phyloP scores from a whole-genome alignment of 2,797 vertebrate species.

The Anniella stebbinsi region DNA sequence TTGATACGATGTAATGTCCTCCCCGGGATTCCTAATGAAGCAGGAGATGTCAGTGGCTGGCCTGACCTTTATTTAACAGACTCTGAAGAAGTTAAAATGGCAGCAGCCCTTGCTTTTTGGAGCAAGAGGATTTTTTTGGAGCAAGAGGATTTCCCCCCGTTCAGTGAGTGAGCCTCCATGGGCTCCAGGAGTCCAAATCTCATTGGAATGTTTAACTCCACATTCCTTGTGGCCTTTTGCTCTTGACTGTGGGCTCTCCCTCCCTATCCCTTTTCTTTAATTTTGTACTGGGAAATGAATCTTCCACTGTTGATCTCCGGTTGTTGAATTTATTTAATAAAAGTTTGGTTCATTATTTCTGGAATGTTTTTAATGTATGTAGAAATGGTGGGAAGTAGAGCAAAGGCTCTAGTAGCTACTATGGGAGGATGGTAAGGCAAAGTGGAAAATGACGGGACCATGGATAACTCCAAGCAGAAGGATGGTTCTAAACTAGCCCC shows the following conservation, averaged over 20 bases:
- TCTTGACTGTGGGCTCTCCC: not conserved
- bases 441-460: not conserved
- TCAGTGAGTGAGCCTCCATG: not conserved
- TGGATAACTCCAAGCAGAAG: not conserved
- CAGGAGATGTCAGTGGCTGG: not conserved
- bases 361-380: not conserved
- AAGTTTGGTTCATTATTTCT: not conserved
- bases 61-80: not conserved
- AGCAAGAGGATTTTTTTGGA: not conserved
- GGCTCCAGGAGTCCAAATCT: not conserved
- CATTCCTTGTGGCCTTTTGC: not conserved
- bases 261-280: not conserved
- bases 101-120: not conserved
- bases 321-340: not conserved
- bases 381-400: not conserved
- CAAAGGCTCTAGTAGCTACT: not conserved
- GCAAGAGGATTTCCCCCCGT: not conserved
- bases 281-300: not conserved
- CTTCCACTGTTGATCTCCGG: not conserved
- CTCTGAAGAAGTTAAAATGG: not conserved
- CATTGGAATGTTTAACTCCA: not conserved
- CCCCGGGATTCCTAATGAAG: not conserved
- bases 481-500: not conserved
- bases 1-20: not conserved
- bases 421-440: not conserved